Evolutionary conservation across 1,140 invertebrate genomes (phyloP).

Genomic region (Trigoniulus corallinus): DNA sequence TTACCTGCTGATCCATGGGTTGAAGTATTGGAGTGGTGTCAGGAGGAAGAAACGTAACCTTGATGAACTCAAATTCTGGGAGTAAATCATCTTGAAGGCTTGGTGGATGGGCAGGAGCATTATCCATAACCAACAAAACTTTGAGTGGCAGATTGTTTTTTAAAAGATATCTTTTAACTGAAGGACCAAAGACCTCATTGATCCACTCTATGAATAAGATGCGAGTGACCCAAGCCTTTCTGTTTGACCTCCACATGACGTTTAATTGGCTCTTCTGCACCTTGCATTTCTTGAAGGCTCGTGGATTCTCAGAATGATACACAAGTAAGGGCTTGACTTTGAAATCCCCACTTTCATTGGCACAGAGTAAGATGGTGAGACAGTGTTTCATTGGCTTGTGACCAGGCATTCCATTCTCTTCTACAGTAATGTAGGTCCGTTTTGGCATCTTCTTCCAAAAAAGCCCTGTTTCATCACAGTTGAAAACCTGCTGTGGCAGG

Average conservation of each 20-base stretch:
- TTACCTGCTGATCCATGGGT: conserved; percentile 13
- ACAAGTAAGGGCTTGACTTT: too few relatives aligned
- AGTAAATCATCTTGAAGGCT: not conserved
- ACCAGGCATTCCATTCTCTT: conserved; percentile 8
- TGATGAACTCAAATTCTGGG: conserved; percentile 8
- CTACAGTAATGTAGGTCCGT: conserved; percentile 10
- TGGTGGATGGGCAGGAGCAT: not conserved
- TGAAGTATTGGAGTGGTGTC: conserved; percentile 12
- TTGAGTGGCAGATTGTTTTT: not conserved
- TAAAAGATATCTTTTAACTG: not conserved
- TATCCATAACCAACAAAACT: not conserved
- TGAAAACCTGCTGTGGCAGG: conserved; percentile 6
- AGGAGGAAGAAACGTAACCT: conserved; percentile 10
- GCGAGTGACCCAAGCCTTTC: not conserved
- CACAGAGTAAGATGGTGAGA: conserved; percentile 3
- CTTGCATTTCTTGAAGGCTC: too few relatives aligned
- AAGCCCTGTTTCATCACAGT: conserved; percentile 20
- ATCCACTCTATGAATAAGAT: not conserved
- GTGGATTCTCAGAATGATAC: too few relatives aligned
- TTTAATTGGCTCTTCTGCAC: too few relatives aligned
- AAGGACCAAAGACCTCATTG: not conserved
- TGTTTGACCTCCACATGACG: too few relatives aligned
- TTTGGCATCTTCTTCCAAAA: too few relatives aligned
- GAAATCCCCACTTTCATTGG: too few relatives aligned
- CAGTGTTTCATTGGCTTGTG: conserved; percentile 9